These are phyloP conservation scores for Rotaria macrura DNA, from an alignment of 2,888 invertebrate genomes.

Conservation along the genomic window DNA sequence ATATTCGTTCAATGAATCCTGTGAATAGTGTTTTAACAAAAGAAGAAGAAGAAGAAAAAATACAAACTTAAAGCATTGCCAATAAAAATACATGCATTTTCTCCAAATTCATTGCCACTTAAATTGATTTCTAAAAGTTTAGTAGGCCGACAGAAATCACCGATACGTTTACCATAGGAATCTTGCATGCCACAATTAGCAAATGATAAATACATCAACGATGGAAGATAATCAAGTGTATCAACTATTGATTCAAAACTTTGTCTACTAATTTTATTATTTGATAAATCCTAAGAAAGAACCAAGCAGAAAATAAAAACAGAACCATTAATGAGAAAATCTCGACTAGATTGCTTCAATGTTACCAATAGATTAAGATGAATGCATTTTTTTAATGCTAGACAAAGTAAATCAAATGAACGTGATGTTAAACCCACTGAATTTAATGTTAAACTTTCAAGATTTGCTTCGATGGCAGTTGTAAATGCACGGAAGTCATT, in stretches of 20 bases:
- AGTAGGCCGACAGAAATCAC: neutral
- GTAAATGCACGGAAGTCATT: slow-evolving; percentile 13
- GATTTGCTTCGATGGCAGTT: neutral
- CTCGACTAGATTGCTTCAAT: no score
- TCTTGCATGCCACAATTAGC: neutral
- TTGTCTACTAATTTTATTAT: neutral
- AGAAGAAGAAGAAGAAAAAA: neutral
- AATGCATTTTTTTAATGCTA: neutral
- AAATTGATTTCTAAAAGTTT: neutral
- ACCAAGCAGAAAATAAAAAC: no score
- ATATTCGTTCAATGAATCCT: no score
- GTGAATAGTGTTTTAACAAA: no score
- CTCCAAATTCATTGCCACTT: neutral
- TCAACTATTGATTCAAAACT: neutral
- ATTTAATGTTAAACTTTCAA: neutral
- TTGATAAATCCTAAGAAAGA: neutral
- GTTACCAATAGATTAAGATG: neutral
- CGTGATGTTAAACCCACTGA: neutral
- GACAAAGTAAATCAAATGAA: neutral
- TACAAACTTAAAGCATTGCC: neutral
- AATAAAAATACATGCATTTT: neutral
- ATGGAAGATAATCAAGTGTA: neutral
- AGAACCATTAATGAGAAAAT: no score
- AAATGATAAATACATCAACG: neutral
- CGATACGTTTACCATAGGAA: neutral